Base-by-base conservation (phyloP, 1,140 invertebrate genomes). In the Zaprionus capensis region DNA sequence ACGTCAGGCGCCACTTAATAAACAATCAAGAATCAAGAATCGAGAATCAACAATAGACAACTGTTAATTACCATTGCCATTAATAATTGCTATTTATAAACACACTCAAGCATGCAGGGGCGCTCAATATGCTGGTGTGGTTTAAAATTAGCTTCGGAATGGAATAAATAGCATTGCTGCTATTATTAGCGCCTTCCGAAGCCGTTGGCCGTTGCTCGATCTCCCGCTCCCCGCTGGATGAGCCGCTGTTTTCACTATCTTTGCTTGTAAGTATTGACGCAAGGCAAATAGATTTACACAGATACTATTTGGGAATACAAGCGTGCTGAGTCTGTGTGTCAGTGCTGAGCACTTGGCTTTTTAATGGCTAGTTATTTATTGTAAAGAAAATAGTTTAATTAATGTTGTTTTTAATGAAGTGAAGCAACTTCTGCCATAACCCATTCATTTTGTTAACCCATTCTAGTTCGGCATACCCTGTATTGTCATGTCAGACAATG, bases 141-240 rank as follows among this genome's bases (percentile, higher is more conserved):
- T 81, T 81, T 87, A 87, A 87, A 87, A 76, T 78, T 87, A 87
- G 84, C 84, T 81, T 71, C 70, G 82, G 82, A 88, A 75, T 68
- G 77, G 82, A 88, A 78, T 68, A 78, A 83, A 84, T 78, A 83
- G 78, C 84, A 76, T 71, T 79, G 69, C 17, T 44, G 38, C 84
- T 87, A 87, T 87, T 76, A 76, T 66, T 87, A 87, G 74, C 41
- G 55, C 22, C 69, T 49, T 46, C 57, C 62, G 51, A 75, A 78
- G 77, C 74, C 81, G 82, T 76, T 84, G 82, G 56, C 70, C 83
- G 78, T 51, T 81, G 46, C n/a, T 51, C 20, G 46, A 22, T 51
- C 17, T 59, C 44, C 68, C 65, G 61, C 64, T 17, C 31, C 7
- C 20, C 20, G 67, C 36, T 77, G 63, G 73, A 53, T 66, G 67